phyloP scores from a whole-genome alignment of 2,113 vertebrate species.

The Marmota flaviventris region DNA sequence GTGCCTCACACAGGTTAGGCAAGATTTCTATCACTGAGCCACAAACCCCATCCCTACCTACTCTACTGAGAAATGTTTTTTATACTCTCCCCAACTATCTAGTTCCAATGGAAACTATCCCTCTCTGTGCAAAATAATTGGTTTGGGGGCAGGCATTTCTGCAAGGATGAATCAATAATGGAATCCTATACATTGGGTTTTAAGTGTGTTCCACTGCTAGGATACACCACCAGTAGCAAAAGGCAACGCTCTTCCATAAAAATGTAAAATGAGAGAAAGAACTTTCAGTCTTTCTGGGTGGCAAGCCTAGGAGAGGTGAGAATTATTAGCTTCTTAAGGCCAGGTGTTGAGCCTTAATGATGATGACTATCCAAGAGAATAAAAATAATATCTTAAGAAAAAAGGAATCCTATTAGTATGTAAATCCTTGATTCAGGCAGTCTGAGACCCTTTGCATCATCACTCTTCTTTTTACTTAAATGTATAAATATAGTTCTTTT shows the following conservation, averaged over 20 bases:
- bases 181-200: neutral
- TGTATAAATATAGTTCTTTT: neutral
- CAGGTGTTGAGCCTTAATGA: neutral
- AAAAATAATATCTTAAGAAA: neutral
- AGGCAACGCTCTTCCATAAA: neutral
- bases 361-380: slow-evolving; percentile 9
- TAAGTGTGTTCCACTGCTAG: neutral
- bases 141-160: neutral
- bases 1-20: no score
- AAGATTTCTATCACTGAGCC: no score
- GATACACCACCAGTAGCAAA: neutral
- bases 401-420: neutral
- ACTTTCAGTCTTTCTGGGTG: neutral
- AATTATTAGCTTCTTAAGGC: neutral
- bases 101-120: neutral
- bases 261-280: slow-evolving; percentile 2
- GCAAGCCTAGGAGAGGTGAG: neutral
- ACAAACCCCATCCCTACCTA: neutral
- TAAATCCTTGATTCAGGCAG: neutral
- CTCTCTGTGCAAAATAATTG: slow-evolving; percentile 1
- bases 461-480: neutral
- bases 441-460: neutral
- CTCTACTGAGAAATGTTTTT: slow-evolving; percentile 15
- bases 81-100: neutral
- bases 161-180: neutral